phyloP scores from a whole-genome alignment of 35 echinoderm and acorn worm species.

The Apostichopus parvimensis region DNA sequence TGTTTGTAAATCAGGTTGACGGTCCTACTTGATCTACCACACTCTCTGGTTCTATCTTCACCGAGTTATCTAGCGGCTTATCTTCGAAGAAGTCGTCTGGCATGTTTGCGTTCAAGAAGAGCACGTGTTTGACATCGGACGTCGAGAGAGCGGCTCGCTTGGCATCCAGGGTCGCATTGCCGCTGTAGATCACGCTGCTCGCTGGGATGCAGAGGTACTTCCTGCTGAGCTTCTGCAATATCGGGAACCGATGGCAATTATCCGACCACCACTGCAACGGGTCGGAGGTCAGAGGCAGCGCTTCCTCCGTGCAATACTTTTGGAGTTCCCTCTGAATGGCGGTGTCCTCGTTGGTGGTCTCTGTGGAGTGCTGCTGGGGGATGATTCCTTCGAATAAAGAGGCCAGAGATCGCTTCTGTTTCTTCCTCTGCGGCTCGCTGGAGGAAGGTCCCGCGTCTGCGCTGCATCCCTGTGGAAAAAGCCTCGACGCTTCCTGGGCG shows the following conservation, averaged over 20 bases:
- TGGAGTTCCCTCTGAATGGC: conserved; percentile 3
- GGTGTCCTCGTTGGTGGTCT: not conserved
- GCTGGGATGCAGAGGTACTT: conserved; percentile 30
- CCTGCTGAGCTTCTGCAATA: not conserved
- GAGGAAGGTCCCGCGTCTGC: not conserved
- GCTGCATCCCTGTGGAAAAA: not conserved
- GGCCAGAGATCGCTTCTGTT: not conserved
- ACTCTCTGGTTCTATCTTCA: not conserved
- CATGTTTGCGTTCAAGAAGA: conserved; percentile 6
- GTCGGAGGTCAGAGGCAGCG: not conserved
- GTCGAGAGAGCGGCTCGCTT: not conserved
- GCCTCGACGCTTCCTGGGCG: not conserved
- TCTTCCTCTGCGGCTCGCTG: not conserved
- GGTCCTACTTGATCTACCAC: not conserved
- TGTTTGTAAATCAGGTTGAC: not conserved
- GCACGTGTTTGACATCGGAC: not conserved
- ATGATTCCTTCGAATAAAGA: conserved; percentile 9
- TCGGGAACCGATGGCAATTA: not conserved
- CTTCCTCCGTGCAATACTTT: conserved; percentile 10
- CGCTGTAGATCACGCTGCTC: not conserved
- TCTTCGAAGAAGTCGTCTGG: conserved; percentile 16
- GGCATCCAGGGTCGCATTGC: not conserved
- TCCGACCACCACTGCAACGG: conserved; percentile 1
- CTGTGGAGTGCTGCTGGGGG: not conserved
- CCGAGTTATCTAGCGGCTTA: not conserved